Conservation (phyloP, 1,140 invertebrate species). For the Anthonomus grandis region DNA sequence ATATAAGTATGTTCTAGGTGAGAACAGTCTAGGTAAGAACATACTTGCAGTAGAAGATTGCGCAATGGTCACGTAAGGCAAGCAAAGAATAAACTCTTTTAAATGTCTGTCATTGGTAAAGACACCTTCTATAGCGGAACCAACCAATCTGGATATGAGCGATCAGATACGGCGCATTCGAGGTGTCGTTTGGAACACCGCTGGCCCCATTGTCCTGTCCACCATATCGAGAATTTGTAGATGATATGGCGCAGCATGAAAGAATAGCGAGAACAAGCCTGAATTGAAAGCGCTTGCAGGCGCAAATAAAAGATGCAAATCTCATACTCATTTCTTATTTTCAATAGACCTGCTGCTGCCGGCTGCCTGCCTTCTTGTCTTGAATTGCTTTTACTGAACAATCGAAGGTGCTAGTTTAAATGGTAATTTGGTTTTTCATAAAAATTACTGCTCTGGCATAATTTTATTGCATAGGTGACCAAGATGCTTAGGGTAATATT, state of each 20-base stretch:
- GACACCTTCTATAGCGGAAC: conserved; percentile 17
- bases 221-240: conserved; percentile 26
- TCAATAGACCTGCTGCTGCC: conserved; percentile 20
- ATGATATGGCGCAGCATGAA: conserved; percentile 21
- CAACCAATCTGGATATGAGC: conserved; percentile 18
- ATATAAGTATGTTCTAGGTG: no score
- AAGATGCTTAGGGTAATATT: no score
- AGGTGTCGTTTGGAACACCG: conserved; percentile 37
- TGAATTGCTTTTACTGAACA: conserved; percentile 4
- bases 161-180: conserved; percentile 35
- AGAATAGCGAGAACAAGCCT: conserved; percentile 24
- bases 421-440: conserved; percentile 12
- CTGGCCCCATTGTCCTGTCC: conserved; percentile 36
- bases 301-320: conserved; percentile 26
- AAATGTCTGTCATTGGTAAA: conserved; percentile 4
- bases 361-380: conserved; percentile 6
- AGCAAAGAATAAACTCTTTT: no score
- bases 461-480: no score
- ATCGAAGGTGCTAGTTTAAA: conserved; percentile 6
- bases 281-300: conserved; percentile 20
- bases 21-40: no score
- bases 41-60: no score
- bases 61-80: no score
- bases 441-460: no score
- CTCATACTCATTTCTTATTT: conserved; percentile 19